Evolutionary conservation across 2,113 vertebrate genomes (phyloP).

Genomic region (Anoplopoma fimbria): DNA sequence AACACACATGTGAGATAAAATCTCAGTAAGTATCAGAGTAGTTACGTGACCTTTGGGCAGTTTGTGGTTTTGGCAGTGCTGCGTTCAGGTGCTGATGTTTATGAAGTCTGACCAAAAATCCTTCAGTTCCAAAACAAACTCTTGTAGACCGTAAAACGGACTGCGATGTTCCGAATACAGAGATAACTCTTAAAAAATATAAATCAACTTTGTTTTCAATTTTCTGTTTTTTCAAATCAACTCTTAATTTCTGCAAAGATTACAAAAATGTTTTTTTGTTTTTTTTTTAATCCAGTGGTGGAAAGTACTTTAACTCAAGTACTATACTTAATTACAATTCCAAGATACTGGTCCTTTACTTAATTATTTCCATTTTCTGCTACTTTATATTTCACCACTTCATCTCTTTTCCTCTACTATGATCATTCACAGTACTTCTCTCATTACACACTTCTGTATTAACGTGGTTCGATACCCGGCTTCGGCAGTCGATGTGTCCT

Average conservation of each 20-base stretch:
- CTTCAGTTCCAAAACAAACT: not conserved
- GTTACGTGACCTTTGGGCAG: slow-evolving; percentile 27
- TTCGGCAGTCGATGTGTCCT: too few species aligned
- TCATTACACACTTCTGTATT: not conserved
- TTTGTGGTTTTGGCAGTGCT: slow-evolving; percentile 6
- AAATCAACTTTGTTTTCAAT: too few species aligned
- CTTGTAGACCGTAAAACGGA: slow-evolving; percentile 47
- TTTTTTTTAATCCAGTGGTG: not conserved
- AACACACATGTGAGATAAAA: slow-evolving; percentile 27
- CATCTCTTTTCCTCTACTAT: not conserved
- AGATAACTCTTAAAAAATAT: slow-evolving; percentile 18
- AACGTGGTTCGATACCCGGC: too few species aligned
- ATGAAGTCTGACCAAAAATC: not conserved
- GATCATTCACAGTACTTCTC: not conserved
- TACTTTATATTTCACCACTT: too few species aligned
- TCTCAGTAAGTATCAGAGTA: slow-evolving; percentile 11
- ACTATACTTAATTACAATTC: not conserved
- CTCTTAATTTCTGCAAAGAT: not conserved
- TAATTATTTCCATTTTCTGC: not conserved
- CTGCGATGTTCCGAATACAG: slow-evolving; percentile 31
- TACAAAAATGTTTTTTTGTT: not conserved
- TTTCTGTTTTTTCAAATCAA: too few species aligned
- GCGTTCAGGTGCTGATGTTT: slow-evolving; percentile 7
- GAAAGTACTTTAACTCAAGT: not conserved
- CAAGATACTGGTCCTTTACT: not conserved